A percentile compares a stretch with the other conserved stretches of the same genome.
Evolutionary conservation across 1,140 invertebrate species (phyloP).

Genomic region (Batillaria attramentaria): DNA sequence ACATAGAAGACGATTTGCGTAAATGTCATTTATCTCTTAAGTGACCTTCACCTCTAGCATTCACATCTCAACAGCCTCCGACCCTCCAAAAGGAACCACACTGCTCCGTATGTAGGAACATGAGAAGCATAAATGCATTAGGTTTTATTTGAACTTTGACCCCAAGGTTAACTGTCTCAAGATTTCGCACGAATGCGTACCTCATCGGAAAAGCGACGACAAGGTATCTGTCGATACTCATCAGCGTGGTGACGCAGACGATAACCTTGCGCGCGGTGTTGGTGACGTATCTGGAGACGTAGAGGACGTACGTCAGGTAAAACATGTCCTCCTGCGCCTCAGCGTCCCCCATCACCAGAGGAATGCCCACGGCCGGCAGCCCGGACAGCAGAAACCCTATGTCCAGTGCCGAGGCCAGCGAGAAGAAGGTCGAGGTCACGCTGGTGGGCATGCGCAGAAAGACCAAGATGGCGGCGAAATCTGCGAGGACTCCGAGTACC

Average conservation of each 20-base stretch:
- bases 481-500: background rate
- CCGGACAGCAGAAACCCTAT: background rate
- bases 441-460: background rate
- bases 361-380: background rate
- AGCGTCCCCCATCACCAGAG: background rate
- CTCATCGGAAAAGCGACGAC: background rate
- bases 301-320: slow-evolving; percentile 1
- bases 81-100: background rate
- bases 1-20: too few species aligned
- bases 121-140: background rate
- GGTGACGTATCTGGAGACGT: background rate
- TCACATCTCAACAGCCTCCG: background rate
- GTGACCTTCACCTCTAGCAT: background rate
- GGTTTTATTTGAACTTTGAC: background rate
- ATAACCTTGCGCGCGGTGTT: background rate
- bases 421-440: slow-evolving; percentile 14
- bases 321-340: background rate
- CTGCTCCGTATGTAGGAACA: background rate
- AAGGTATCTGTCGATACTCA: slow-evolving; percentile 3
- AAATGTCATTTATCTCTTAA: background rate
- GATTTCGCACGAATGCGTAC: background rate
- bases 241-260: background rate
- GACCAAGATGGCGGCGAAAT: background rate
- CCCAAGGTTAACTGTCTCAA: background rate
- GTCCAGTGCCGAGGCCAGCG: background rate